These are phyloP conservation scores for Cariama cristata DNA, from an alignment of 2,113 vertebrate genomes.

Conservation along the genomic window DNA sequence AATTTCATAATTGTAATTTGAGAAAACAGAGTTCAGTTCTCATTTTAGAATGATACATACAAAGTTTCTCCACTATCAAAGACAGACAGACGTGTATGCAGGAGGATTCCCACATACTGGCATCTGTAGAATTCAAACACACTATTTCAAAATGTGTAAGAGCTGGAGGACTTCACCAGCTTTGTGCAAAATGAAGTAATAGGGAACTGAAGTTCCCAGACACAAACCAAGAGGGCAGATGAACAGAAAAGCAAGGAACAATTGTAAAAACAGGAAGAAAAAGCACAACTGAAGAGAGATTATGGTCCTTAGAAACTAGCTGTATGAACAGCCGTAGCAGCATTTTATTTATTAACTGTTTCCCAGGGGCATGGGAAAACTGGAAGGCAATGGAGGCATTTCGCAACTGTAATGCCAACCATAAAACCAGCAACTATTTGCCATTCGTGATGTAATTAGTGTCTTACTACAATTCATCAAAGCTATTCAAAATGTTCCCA, in stretches of 20 bases:
- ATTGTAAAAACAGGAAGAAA: background rate
- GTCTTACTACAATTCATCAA: background rate
- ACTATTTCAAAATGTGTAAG: background rate
- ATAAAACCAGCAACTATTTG: background rate
- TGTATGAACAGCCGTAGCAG: background rate
- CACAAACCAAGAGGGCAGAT: background rate
- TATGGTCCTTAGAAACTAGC: background rate
- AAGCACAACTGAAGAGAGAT: background rate
- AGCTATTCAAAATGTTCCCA: background rate
- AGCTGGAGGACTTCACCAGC: background rate
- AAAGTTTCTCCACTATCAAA: background rate
- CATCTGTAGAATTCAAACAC: background rate
- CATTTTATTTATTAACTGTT: background rate
- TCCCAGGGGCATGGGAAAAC: background rate
- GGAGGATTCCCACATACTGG: background rate
- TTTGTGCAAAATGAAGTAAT: background rate
- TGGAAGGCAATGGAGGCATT: background rate
- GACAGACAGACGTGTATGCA: fast-evolving
- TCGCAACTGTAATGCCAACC: background rate
- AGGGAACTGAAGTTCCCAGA: background rate
- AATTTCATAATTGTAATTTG: background rate
- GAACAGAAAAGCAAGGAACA: background rate
- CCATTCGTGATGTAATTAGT: background rate
- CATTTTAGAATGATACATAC: background rate
- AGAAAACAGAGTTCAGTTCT: background rate